A percentile compares a stretch with the other conserved stretches of the same genome.
phyloP scores from a whole-genome alignment of 2,888 invertebrate genomes.

The Watsonalla cultraria region DNA sequence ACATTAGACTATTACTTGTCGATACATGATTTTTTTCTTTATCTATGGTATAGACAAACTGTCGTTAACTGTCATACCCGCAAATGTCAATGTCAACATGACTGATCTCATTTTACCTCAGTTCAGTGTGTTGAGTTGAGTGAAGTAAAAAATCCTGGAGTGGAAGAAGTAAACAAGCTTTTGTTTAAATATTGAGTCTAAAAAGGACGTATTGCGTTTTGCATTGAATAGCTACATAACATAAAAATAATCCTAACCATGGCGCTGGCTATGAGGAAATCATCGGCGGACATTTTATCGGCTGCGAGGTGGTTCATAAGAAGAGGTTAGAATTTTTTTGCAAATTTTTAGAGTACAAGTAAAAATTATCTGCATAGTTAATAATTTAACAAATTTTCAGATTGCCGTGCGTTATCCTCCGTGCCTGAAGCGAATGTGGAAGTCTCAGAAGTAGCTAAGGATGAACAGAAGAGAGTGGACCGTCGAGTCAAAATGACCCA shows the following conservation, averaged over 20 bases:
- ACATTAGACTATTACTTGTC: no score
- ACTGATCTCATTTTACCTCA: no score
- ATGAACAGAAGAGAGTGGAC: slow-evolving; percentile 19
- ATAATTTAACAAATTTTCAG: slow-evolving; percentile 27
- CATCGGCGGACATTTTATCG: slow-evolving; percentile 34
- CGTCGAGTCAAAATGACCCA: slow-evolving; percentile 24
- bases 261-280: slow-evolving; percentile 52
- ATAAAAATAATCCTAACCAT: slow-evolving; percentile 21
- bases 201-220: no score
- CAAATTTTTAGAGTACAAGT: background rate
- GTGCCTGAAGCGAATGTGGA: slow-evolving; percentile 44
- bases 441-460: slow-evolving; percentile 17
- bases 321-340: slow-evolving; percentile 52
- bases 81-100: no score
- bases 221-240: background rate
- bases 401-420: slow-evolving; percentile 49
- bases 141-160: no score
- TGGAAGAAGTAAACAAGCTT: no score
- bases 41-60: no score
- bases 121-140: no score
- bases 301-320: slow-evolving; percentile 55
- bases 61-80: no score
- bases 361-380: background rate
- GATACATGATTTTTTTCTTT: no score
- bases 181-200: no score